Evolutionary conservation across 2,888 invertebrate genomes (phyloP).

Genomic region (Mimas tiliae): DNA sequence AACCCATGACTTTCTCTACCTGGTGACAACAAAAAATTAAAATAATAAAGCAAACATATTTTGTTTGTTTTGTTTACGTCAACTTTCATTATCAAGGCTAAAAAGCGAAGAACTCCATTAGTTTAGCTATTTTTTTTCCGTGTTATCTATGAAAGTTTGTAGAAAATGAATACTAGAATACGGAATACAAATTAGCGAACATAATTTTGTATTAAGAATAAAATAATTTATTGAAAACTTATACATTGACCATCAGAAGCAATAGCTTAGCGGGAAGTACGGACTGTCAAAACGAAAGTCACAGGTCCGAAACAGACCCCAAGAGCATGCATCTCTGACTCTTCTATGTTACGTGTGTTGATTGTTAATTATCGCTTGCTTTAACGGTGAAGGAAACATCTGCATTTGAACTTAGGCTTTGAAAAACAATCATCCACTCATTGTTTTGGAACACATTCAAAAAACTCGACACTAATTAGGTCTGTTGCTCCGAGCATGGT

Average conservation of each 20-base stretch:
- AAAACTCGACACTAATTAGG: constrained; percentile 4
- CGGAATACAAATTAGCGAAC: background rate
- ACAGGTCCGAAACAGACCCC: no score
- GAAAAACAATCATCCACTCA: background rate
- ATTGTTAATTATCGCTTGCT: no score
- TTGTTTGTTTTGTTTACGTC: background rate
- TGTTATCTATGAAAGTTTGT: background rate
- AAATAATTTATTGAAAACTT: no score
- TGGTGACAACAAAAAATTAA: background rate
- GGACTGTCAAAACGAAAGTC: no score
- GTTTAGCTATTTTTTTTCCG: background rate
- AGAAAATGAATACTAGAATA: background rate
- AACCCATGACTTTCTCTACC: no score
- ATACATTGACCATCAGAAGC: no score
- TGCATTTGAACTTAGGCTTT: no score
- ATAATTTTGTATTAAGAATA: no score
- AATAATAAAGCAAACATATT: background rate
- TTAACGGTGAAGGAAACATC: no score
- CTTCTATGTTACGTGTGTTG: no score
- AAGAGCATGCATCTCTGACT: no score
- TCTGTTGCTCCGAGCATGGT: background rate
- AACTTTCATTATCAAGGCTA: constrained; percentile 10
- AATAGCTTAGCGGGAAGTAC: no score
- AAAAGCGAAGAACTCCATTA: background rate
- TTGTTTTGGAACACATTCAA: constrained; percentile 6